Conservation (phyloP, 2,888 invertebrate species). For the Allolobophora icterica region DNA sequence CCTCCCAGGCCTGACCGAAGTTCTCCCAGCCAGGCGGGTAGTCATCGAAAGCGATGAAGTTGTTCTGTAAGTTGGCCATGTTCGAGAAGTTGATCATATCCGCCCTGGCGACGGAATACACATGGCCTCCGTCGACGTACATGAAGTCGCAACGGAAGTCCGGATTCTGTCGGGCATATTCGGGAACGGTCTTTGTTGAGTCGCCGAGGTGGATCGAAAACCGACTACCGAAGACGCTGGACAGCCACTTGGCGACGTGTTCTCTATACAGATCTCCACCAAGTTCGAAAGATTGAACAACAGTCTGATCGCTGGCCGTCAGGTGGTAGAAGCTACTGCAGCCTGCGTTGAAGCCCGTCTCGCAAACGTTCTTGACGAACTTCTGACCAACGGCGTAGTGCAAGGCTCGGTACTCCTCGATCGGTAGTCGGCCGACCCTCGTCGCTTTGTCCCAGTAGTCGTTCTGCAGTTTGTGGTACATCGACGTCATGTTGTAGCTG, state of each 20-base stretch:
- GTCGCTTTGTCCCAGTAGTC: not conserved
- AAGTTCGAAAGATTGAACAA: not conserved
- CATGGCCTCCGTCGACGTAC: constrained; percentile 20
- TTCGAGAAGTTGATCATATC: constrained; percentile 21
- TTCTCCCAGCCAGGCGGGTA: not conserved
- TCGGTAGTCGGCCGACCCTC: not conserved
- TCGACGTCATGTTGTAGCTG: not conserved
- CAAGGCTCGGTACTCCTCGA: constrained; percentile 11
- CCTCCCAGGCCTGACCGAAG: constrained; percentile 22
- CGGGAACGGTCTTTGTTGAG: not conserved
- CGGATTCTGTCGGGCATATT: not conserved
- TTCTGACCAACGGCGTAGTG: not conserved
- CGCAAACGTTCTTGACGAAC: constrained; percentile 5
- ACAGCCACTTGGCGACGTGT: not conserved
- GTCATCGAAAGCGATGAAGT: constrained; percentile 25
- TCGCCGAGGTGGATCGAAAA: constrained; percentile 2
- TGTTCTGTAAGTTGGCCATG: constrained; percentile 2
- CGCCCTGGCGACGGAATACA: not conserved
- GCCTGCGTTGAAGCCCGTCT: constrained; percentile 18
- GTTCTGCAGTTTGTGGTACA: not conserved
- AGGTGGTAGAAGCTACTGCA: constrained; percentile 19
- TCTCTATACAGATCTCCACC: not conserved
- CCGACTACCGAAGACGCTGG: not conserved
- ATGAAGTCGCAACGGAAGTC: constrained; percentile 19
- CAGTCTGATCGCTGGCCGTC: constrained; percentile 4